Evolutionary conservation across 2,888 invertebrate species (phyloP).

Genomic region (Spicauda simplicius): DNA sequence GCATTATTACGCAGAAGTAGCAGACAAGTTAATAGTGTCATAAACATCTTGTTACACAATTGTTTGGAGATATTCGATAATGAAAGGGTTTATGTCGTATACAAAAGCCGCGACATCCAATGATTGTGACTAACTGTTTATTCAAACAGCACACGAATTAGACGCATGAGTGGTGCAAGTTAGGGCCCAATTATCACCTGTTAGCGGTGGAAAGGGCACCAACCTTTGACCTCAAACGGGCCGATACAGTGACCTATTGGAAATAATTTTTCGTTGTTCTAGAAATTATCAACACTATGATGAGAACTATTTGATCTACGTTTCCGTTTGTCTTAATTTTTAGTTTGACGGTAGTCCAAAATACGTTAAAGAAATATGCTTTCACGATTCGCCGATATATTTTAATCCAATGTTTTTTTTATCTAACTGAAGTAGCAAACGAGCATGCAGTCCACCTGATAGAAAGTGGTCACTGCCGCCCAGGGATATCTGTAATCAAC

Average conservation of each 20-base stretch:
- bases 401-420: too few relatives aligned
- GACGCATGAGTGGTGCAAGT: conserved; percentile 65
- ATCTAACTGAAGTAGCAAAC: too few relatives aligned
- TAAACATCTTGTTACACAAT: not conserved
- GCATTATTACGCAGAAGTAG: too few relatives aligned
- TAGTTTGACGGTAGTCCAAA: too few relatives aligned
- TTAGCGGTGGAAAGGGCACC: conserved; percentile 64
- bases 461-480: too few relatives aligned
- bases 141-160: conserved; percentile 64
- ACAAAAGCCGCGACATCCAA: conserved; percentile 15
- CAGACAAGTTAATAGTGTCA: too few relatives aligned
- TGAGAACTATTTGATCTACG: not conserved
- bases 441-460: too few relatives aligned
- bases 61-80: not conserved
- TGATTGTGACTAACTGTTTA: conserved; percentile 54
- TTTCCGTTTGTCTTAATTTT: too few relatives aligned
- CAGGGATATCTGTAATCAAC: too few relatives aligned
- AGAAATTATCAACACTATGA: conserved; percentile 13
- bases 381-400: too few relatives aligned
- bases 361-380: too few relatives aligned
- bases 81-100: conserved; percentile 8
- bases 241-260: conserved; percentile 63
- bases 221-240: conserved; percentile 66
- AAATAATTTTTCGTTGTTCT: conserved; percentile 27
- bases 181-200: conserved; percentile 70